A percentile compares a stretch with the other conserved stretches of the same genome.
These are phyloP conservation scores for Eurois occulta DNA, from an alignment of 2,888 invertebrate genomes.

Conservation along the genomic window DNA sequence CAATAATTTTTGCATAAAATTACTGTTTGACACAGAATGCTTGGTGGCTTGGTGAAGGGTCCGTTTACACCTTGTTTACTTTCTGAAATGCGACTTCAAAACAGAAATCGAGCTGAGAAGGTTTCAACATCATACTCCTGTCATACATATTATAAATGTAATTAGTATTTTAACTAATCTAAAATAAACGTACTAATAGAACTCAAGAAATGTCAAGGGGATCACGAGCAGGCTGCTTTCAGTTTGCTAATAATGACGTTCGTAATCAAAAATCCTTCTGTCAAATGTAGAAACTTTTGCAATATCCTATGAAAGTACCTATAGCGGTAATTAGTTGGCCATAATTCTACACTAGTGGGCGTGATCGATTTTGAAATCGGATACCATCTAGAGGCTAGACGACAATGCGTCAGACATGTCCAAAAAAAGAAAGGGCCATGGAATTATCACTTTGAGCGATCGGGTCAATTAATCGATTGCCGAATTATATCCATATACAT, in stretches of 20 bases:
- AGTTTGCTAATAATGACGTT: slow-evolving; percentile 18
- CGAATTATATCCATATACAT: slow-evolving; percentile 40
- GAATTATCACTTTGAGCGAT: slow-evolving; percentile 10
- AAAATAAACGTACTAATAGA: slow-evolving; percentile 5
- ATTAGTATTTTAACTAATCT: not conserved
- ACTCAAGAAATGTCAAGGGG: slow-evolving; percentile 25
- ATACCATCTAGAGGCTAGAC: not conserved
- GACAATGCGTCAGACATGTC: not conserved
- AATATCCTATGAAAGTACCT: slow-evolving; percentile 21
- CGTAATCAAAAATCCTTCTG: slow-evolving; percentile 27
- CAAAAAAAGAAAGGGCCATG: slow-evolving; percentile 35
- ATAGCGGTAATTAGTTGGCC: slow-evolving; percentile 11
- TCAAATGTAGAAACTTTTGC: not conserved
- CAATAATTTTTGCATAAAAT: not conserved
- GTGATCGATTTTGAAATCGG: slow-evolving; percentile 29
- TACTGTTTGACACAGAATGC: not conserved
- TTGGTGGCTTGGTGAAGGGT: not conserved
- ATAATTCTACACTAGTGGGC: slow-evolving; percentile 1
- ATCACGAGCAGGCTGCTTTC: slow-evolving; percentile 1
- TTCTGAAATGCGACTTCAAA: not conserved
- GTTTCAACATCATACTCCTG: not conserved
- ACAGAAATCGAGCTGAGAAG: not conserved
- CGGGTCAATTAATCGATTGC: slow-evolving; percentile 29
- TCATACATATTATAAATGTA: not conserved
- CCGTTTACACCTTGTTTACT: not conserved